Conservation (phyloP, 30 jellyfish, hydroid and myxozoan species). For the Hydractinia echinata region DNA sequence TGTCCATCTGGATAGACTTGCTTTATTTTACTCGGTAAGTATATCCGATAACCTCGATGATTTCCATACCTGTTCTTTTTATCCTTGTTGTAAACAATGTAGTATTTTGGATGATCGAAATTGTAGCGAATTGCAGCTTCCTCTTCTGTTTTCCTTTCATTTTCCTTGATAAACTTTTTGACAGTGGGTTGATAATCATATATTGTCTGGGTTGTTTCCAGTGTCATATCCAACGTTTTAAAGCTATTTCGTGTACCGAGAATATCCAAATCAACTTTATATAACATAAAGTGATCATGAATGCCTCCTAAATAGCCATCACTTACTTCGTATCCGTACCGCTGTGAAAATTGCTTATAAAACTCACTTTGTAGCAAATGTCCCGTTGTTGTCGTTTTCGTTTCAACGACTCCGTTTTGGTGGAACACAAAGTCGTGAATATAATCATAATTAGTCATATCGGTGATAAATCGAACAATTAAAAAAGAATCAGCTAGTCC, state of each 20-base stretch:
- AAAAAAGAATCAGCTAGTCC: conserved; percentile 63
- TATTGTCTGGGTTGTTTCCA: conserved; percentile 32
- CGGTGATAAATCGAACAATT: conserved; percentile 45
- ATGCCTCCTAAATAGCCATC: conserved; percentile 50
- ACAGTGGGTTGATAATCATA: conserved; percentile 47
- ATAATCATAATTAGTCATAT: conserved; percentile 65
- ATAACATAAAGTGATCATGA: conserved; percentile 71
- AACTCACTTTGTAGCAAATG: conserved; percentile 43
- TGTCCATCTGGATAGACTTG: conserved; percentile 1
- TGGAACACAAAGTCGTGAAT: conserved; percentile 53
- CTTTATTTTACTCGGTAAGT: conserved; percentile 44
- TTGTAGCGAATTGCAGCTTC: conserved; percentile 61
- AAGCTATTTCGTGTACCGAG: conserved; percentile 67
- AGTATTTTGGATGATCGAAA: conserved; percentile 72
- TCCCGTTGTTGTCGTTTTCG: conserved; percentile 74
- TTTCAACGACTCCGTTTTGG: conserved; percentile 77
- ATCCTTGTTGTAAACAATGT: conserved; percentile 49
- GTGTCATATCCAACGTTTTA: conserved; percentile 58
- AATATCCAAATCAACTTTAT: conserved; percentile 66
- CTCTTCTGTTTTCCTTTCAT: conserved; percentile 52
- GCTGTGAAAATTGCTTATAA: conserved; percentile 45
- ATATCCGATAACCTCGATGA: conserved; percentile 56
- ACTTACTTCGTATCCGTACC: conserved; percentile 46
- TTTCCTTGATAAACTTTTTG: conserved; percentile 31
- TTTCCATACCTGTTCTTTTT: conserved; percentile 51